These are phyloP conservation scores for Xylophagus ater DNA, from an alignment of 2,888 invertebrate species.

Conservation along the genomic window DNA sequence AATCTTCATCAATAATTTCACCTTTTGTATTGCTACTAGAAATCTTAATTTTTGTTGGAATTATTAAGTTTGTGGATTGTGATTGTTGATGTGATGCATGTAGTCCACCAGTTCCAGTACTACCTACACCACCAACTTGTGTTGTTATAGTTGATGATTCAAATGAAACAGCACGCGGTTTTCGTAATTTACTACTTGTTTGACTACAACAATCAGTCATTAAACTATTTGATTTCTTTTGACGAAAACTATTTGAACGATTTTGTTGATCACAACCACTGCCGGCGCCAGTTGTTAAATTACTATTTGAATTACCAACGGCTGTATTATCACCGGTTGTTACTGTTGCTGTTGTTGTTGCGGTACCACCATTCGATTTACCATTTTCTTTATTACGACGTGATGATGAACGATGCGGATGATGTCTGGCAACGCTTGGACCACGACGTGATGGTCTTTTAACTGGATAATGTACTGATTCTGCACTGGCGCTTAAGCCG, in stretches of 20 bases:
- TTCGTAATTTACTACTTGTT: conserved; percentile 13
- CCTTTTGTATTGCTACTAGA: conserved; percentile 8
- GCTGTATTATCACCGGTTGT: not conserved
- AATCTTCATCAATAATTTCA: conserved; percentile 10
- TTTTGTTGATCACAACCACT: conserved; percentile 1
- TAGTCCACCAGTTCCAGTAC: no score
- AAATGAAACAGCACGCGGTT: conserved; percentile 20
- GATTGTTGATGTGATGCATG: no score
- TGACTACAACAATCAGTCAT: conserved; percentile 13
- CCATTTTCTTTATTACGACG: conserved; percentile 49
- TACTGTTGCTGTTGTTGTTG: conserved; percentile 4
- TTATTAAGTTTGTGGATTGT: not conserved
- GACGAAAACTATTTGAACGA: conserved; percentile 18
- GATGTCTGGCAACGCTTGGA: conserved; percentile 38
- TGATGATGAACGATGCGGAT: conserved; percentile 44
- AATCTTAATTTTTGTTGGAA: conserved; percentile 10
- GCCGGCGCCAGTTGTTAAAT: not conserved
- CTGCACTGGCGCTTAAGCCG: conserved; percentile 51
- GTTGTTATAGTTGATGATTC: conserved; percentile 20
- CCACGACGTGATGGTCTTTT: conserved; percentile 46
- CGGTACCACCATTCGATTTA: conserved; percentile 16
- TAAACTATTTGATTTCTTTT: conserved; percentile 16
- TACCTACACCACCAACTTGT: conserved; percentile 17
- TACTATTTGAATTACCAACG: conserved; percentile 1
- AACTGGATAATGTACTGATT: conserved; percentile 49